Evolutionary conservation across 2,797 vertebrate genomes (phyloP), one percentile per base, ranked within the genome.

Genomic region (Neosalanx taihuensis): DNA sequence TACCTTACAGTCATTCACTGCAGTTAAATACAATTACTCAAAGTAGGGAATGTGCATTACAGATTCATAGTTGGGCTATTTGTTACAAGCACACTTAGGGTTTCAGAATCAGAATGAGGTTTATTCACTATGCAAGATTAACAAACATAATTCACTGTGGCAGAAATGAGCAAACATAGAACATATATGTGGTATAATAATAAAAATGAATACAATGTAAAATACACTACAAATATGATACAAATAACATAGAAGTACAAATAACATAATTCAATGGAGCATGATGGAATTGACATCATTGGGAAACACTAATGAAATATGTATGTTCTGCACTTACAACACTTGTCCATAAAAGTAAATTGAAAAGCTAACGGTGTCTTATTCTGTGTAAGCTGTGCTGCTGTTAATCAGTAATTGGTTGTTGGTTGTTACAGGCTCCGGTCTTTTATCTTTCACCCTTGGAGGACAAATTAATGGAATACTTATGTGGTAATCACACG

Each of bases 201-300:
- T 26, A 26, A 26, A 26, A 26, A 26, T 26, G 23, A 26, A 26
- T 26, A 26, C 23, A 26, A 26, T 26, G 23, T 26, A 26, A 26
- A 26, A 26, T 26, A 26, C 23, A 26, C 23, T 26, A 26, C 1
- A 26, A 26, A 26, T 26, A 26, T 26, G 23, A 26, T 26, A 26
- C 23, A 26, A 26, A 26, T 26, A 26, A 26, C 23, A 26, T 26
- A 26, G 23, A 26, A 26, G 23, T 26, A 26, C 23, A 26, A 26
- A 26, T 26, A 26, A 26, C 23, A 26, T 26, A 26, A 26, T 26
- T 26, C 74, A 88, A 87, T 86, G 79, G 74, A 65, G 67, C 82
- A 78, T 82, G 71, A 78, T 82, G 74, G 5, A 80, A 75, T 84
- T 76, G 73, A 72, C 70, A 83, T 81, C 70, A 84, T 56, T 63